Evolutionary conservation across 2,888 invertebrate genomes (phyloP).

Genomic region (Drosophila anomalata): DNA sequence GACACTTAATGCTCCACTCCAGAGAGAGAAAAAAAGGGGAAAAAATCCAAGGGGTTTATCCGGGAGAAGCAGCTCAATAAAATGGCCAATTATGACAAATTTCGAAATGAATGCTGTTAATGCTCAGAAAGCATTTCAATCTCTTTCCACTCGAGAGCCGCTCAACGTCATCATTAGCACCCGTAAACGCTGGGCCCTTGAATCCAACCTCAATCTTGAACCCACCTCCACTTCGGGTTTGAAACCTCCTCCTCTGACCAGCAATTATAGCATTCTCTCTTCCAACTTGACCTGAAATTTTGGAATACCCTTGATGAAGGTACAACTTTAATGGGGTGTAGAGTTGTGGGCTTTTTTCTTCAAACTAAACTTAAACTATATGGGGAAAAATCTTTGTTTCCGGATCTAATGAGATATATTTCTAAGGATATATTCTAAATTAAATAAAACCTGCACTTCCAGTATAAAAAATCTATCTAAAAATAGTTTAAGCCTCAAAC

Average conservation of each 20-base stretch:
- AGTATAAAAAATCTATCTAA: no score
- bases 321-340: background rate
- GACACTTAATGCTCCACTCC: constrained; percentile 49
- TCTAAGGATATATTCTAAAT: no score
- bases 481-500: no score
- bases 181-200: constrained; percentile 24
- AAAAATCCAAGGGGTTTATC: constrained; percentile 14
- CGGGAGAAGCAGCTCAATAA: constrained; percentile 40
- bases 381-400: background rate
- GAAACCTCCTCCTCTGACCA: constrained; percentile 15
- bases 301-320: constrained; percentile 1
- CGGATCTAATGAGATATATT: no score
- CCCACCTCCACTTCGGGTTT: background rate
- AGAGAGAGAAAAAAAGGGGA: constrained; percentile 11
- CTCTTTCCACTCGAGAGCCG: constrained; percentile 44
- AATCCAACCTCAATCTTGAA: background rate
- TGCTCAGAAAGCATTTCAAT: constrained; percentile 40
- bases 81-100: constrained; percentile 72
- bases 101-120: constrained; percentile 57
- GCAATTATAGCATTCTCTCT: constrained; percentile 47
- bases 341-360: background rate
- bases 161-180: constrained; percentile 68
- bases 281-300: constrained; percentile 19
- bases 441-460: no score
- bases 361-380: background rate